Conservation (phyloP, 2,888 invertebrate species). For the Vesta saturnalis region DNA sequence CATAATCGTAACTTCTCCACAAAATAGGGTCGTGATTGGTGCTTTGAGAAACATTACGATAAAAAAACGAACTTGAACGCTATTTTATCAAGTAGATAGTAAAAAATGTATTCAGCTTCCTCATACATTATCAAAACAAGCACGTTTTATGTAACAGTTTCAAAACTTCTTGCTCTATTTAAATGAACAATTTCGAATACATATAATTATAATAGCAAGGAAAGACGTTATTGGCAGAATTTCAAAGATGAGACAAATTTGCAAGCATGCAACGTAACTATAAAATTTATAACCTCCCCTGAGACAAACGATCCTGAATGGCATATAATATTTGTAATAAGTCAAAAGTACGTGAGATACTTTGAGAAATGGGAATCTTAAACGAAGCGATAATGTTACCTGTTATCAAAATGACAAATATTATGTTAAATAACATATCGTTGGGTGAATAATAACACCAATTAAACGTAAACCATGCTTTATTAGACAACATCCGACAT, state of each 20-base stretch:
- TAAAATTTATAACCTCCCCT: not conserved
- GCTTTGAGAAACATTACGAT: not conserved
- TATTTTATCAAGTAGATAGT: too few relatives aligned
- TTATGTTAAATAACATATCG: too few relatives aligned
- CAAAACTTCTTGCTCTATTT: too few relatives aligned
- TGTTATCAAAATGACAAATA: not conserved
- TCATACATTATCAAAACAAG: too few relatives aligned
- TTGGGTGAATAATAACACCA: too few relatives aligned
- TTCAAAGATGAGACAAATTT: not conserved
- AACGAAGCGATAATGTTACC: not conserved
- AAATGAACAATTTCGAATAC: too few relatives aligned
- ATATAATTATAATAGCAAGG: too few relatives aligned
- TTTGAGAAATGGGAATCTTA: not conserved
- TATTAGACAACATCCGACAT: too few relatives aligned
- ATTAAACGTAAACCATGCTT: too few relatives aligned
- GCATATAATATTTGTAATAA: not conserved
- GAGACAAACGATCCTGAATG: not conserved
- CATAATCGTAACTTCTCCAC: not conserved
- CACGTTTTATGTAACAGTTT: too few relatives aligned
- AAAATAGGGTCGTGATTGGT: constrained; percentile 1
- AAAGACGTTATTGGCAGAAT: not conserved
- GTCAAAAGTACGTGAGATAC: not conserved
- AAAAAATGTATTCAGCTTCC: too few relatives aligned
- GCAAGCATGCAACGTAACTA: not conserved
- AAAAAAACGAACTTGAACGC: not conserved